Percentiles rank a stretch among this genome's conserved stretches.
Evolutionary conservation across 2,888 invertebrate genomes (phyloP).

Genomic region (Altica lythri): DNA sequence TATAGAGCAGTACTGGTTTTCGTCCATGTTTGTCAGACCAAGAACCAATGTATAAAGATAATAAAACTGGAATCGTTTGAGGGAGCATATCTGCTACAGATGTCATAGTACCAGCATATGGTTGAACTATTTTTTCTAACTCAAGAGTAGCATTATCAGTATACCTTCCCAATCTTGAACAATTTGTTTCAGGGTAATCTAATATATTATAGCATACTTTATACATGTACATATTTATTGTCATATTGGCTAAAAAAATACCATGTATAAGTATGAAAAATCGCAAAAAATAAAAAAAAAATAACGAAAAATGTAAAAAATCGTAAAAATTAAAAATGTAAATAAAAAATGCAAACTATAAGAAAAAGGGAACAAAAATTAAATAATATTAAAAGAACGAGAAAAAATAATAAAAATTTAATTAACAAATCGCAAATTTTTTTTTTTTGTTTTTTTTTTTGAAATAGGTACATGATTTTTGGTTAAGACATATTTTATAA

Average conservation of each 20-base stretch:
- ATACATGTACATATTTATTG: background rate
- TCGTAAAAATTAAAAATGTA: no score
- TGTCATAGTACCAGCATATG: slow-evolving; percentile 1
- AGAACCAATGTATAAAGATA: slow-evolving; percentile 7
- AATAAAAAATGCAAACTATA: no score
- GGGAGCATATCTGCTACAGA: slow-evolving; percentile 7
- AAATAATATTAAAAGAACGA: no score
- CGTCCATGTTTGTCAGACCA: slow-evolving; percentile 19
- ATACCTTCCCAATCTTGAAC: slow-evolving; percentile 7
- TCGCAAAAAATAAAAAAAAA: no score
- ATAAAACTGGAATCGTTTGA: background rate
- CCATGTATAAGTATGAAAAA: no score
- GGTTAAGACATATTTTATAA: no score
- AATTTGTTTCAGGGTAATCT: slow-evolving; percentile 7
- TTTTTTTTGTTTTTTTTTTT: no score
- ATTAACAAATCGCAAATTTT: no score
- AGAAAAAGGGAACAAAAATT: no score
- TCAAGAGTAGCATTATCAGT: background rate
- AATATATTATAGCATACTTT: slow-evolving; percentile 12
- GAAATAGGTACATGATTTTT: no score
- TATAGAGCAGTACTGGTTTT: slow-evolving; percentile 4
- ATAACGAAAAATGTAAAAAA: no score
- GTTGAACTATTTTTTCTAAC: slow-evolving; percentile 12
- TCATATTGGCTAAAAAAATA: background rate
- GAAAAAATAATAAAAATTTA: no score